These are phyloP conservation scores for Leistus spinibarbis DNA, from an alignment of 2,888 invertebrate species.

Conservation along the genomic window DNA sequence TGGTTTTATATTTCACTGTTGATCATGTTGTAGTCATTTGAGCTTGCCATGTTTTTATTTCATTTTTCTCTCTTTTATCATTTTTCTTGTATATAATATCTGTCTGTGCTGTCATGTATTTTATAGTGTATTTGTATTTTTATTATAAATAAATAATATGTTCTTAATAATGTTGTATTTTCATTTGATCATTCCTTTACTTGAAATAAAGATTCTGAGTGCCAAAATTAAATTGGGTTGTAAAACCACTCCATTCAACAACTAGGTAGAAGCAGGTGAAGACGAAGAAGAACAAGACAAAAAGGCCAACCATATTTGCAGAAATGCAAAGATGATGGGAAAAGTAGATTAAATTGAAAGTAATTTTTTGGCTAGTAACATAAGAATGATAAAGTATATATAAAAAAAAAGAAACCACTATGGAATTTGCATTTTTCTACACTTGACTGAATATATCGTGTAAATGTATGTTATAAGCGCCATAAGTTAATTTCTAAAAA, in stretches of 20 bases:
- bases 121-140: background rate
- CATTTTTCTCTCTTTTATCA: background rate
- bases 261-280: too few relatives aligned
- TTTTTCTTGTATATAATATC: background rate
- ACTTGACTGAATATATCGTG: slow-evolving; percentile 12
- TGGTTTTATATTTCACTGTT: too few relatives aligned
- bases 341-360: background rate
- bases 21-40: background rate
- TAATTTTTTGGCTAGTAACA: background rate
- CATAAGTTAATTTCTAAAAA: slow-evolving; percentile 22
- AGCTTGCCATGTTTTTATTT: background rate
- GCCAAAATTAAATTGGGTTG: too few relatives aligned
- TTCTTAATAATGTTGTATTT: background rate
- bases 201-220: too few relatives aligned
- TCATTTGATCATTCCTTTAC: too few relatives aligned
- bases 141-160: background rate
- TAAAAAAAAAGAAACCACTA: background rate
- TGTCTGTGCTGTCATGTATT: background rate
- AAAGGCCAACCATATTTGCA: too few relatives aligned
- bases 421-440: slow-evolving; percentile 16
- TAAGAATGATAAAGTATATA: background rate
- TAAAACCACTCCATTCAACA: too few relatives aligned
- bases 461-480: slow-evolving; percentile 3
- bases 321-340: too few relatives aligned
- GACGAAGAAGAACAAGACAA: too few relatives aligned